Evolutionary conservation across 2,113 vertebrate genomes (phyloP), one percentile per base, ranked within the genome.

Genomic region (Pseudopodoces humilis): DNA sequence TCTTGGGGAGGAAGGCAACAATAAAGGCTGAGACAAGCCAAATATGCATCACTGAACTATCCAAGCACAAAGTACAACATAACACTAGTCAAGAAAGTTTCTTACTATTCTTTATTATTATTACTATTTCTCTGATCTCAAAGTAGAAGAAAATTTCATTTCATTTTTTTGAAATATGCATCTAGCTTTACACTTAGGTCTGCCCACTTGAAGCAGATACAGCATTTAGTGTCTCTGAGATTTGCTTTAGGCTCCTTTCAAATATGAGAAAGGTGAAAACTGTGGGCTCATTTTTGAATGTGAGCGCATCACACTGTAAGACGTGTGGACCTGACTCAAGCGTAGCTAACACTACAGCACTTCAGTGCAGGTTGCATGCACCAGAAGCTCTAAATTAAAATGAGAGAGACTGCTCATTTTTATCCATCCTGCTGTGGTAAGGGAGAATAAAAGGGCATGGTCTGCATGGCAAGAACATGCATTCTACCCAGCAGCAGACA

Each of bases 241-340:
- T 69, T 75, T 83, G 20, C 33, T 72, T 59, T 52, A 39, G 30
- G 6, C 1, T 88, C 6, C 25, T 83, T 92, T 43, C 37, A 90
- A 21, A 46, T 15, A 11, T 23, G 30, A 90, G 35, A 62, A 75
- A 64, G 39, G 12, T 65, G 11, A 78, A 87, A 85, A 44, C 14
- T 15, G 11, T 24, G 11, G 19, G 55, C 14, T 71, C 10, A 33
- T 24, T 69, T 88, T 31, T 49, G 60, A 41, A 47, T 10, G 19
- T 31, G 28, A 67, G 27, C 20, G 55, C 17, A 19, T 72, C 31
- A 16, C 0, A 0, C 23, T 43, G 16, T 39, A 37, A 39, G 22
- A 63, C 0, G 1, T 6, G 33, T 52, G 21, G 12, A 5, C 24
- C 5, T 43, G 27, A 80, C 13, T 24, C 7, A 14, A 22, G 11